Percentiles rank a stretch among this genome's conserved stretches.
phyloP scores from a whole-genome alignment of 92 coral and sea anemone genomes.

The Porites lobata region DNA sequence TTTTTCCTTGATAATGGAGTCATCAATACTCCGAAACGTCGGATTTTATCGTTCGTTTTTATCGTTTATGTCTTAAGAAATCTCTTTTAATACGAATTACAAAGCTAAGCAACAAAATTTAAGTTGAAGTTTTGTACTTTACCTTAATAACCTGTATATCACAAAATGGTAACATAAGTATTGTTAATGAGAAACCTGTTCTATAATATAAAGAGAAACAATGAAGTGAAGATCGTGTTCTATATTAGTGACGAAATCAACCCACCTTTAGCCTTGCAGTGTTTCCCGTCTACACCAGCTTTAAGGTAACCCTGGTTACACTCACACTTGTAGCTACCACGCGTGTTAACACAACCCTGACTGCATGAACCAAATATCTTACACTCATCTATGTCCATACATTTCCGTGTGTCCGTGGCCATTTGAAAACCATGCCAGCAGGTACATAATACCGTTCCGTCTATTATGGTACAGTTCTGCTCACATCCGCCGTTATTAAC shows the following conservation, averaged over 20 bases:
- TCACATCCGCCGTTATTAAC: constrained; percentile 84
- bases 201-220: no score
- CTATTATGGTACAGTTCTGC: constrained; percentile 83
- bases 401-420: constrained; percentile 60
- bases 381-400: constrained; percentile 92
- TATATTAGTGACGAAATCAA: background rate
- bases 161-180: no score
- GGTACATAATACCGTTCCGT: constrained; percentile 76
- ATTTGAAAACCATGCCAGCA: constrained; percentile 87
- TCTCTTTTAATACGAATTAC: no score
- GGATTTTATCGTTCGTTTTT: no score
- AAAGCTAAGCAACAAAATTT: no score
- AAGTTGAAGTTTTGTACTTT: no score
- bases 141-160: no score
- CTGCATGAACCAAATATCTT: constrained; percentile 80
- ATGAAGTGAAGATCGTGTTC: background rate
- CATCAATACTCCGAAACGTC: no score
- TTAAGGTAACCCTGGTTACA: constrained; percentile 85
- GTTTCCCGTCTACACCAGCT: constrained; percentile 31
- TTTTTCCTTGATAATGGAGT: no score
- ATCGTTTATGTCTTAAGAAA: no score
- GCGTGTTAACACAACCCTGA: constrained; percentile 87
- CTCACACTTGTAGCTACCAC: constrained; percentile 86
- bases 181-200: no score
- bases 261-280: constrained; percentile 85